phyloP scores from a whole-genome alignment of 2,797 vertebrate species.

The Heliangelus exortis region DNA sequence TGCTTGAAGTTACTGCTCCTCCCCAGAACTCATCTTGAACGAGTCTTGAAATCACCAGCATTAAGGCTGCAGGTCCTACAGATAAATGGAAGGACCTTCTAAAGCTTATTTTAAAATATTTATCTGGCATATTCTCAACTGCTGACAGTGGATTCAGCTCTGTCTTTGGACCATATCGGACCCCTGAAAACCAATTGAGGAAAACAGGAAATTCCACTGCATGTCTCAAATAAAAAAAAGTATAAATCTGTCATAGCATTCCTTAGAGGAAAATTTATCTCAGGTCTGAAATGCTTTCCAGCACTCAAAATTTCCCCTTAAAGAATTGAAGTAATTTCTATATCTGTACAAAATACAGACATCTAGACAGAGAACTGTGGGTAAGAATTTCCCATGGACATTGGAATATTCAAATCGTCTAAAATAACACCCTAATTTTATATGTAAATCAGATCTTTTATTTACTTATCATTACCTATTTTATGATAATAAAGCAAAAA shows the following conservation, averaged over 20 bases:
- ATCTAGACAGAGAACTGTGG: not conserved
- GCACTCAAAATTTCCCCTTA: not conserved
- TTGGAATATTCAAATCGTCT: not conserved
- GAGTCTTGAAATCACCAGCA: not conserved
- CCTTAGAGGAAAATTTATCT: not conserved
- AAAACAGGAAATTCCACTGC: not conserved
- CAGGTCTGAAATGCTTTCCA: not conserved
- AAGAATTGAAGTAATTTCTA: not conserved
- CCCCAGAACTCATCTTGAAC: not conserved
- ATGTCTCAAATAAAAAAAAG: not conserved
- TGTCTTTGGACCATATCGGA: not conserved
- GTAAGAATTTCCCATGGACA: not conserved
- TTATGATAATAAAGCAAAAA: not conserved
- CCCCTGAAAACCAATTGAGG: not conserved
- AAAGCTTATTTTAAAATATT: not conserved
- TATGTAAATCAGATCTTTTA: not conserved
- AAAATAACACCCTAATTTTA: not conserved
- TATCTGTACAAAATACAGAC: not conserved
- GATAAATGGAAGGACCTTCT: not conserved
- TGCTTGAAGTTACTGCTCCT: not conserved
- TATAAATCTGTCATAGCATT: not conserved
- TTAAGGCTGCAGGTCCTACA: not conserved
- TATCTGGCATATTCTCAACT: not conserved
- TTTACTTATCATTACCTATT: not conserved
- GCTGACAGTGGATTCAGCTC: not conserved